Conservation (phyloP, 2,888 invertebrate genomes). For the Rhopalosiphum nymphaeae region DNA sequence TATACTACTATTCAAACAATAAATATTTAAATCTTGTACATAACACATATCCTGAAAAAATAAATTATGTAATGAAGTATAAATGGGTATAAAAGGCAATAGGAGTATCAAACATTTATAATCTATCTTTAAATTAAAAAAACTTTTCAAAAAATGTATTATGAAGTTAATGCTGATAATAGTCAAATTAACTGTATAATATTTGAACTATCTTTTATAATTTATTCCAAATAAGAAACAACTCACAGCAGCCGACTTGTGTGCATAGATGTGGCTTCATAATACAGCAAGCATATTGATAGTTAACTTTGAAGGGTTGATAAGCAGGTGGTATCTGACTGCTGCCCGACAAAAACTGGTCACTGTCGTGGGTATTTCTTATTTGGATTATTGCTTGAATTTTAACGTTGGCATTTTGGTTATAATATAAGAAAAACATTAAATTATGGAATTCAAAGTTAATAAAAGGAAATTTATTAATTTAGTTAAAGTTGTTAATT, state of each 20-base stretch:
- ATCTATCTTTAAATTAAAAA: background rate
- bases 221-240: too few relatives aligned
- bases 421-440: background rate
- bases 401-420: background rate
- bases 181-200: background rate
- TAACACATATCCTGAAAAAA: background rate
- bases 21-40: background rate
- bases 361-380: too few relatives aligned
- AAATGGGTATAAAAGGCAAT: background rate
- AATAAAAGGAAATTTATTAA: background rate
- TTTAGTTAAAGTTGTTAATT: background rate
- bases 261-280: too few relatives aligned
- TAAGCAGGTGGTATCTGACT: too few relatives aligned
- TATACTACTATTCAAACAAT: background rate
- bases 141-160: background rate
- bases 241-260: too few relatives aligned
- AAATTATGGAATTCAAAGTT: background rate
- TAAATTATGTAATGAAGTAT: background rate
- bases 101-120: background rate
- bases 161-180: background rate
- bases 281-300: too few relatives aligned
- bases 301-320: too few relatives aligned
- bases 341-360: too few relatives aligned
- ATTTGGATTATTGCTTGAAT: background rate
- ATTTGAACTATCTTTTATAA: background rate